phyloP scores from a whole-genome alignment of 2,797 vertebrate genomes.

The Argentina silus region DNA sequence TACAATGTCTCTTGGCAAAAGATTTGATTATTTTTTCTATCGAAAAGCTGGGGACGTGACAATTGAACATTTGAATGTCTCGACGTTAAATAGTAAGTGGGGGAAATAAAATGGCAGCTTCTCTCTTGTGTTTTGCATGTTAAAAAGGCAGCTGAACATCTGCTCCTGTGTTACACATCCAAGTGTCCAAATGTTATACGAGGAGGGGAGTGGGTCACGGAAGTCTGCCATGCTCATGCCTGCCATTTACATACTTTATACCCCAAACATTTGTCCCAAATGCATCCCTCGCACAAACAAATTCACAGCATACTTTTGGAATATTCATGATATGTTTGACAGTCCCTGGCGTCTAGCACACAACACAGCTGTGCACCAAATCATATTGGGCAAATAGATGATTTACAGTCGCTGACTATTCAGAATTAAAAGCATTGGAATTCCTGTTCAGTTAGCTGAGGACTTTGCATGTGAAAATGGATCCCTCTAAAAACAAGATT shows the following conservation, averaged over 20 bases:
- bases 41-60: background rate
- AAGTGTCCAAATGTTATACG: background rate
- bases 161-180: background rate
- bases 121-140: background rate
- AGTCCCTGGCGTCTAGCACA: background rate
- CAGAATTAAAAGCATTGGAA: background rate
- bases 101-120: slow-evolving; percentile 3
- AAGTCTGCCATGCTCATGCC: background rate
- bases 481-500: background rate
- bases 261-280: background rate
- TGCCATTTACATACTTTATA: background rate
- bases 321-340: background rate
- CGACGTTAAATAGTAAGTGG: slow-evolving; percentile 1
- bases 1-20: slow-evolving; percentile 34
- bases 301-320: background rate
- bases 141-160: slow-evolving; percentile 13
- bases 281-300: background rate
- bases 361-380: background rate
- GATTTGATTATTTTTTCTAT: slow-evolving; percentile 23
- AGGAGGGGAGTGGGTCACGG: background rate
- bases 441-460: background rate
- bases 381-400: background rate
- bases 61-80: background rate
- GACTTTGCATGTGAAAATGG: background rate
- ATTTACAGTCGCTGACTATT: background rate